Conservation (phyloP, 2,797 vertebrate genomes). For the Orestias chungarensis region DNA sequence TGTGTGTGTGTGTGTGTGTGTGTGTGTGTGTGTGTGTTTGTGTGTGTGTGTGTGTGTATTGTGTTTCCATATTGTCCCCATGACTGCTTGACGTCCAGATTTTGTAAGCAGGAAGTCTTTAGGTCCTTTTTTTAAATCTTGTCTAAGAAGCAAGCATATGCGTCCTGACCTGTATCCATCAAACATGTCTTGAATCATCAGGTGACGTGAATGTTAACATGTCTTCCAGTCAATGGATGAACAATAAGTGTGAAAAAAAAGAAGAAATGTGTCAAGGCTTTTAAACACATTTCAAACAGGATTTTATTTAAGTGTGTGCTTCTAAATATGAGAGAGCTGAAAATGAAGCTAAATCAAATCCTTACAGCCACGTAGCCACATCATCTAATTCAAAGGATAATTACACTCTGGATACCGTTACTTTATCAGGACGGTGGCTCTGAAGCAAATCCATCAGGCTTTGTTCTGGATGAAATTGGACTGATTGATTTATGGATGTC, state of each 20-base stretch:
- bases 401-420: constrained; percentile 61
- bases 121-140: background rate
- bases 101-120: background rate
- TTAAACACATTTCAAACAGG: background rate
- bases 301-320: background rate
- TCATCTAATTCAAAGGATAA: constrained; percentile 68
- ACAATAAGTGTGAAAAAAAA: background rate
- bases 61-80: background rate
- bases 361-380: constrained; percentile 58
- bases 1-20: no score
- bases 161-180: background rate
- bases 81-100: background rate
- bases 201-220: background rate
- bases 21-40: no score
- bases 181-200: background rate
- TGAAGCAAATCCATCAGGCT: constrained; percentile 67
- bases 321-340: constrained; percentile 21
- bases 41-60: background rate
- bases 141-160: background rate
- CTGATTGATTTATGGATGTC: constrained; percentile 80
- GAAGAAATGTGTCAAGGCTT: background rate
- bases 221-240: background rate
- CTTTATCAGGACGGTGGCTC: constrained; percentile 65
- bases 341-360: constrained; percentile 66
- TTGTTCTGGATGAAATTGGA: constrained; percentile 72